Conservation (phyloP, 2,888 invertebrate genomes). For the Nemurella pictetii region DNA sequence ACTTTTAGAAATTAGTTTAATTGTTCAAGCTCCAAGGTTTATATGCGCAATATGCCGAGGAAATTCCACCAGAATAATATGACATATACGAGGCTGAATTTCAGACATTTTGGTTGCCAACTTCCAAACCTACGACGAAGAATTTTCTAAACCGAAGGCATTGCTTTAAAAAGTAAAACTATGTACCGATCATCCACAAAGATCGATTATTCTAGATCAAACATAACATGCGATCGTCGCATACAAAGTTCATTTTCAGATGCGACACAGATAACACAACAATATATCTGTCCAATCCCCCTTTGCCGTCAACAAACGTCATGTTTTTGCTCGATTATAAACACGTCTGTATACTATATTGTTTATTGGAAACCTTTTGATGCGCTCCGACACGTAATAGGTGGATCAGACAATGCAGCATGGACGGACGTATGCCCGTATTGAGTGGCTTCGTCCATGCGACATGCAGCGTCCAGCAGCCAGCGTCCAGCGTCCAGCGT, state of each 20-base stretch:
- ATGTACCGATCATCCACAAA: too few species aligned
- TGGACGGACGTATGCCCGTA: too few species aligned
- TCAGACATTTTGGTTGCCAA: too few species aligned
- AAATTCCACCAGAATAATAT: not conserved
- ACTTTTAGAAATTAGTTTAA: not conserved
- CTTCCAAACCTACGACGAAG: too few species aligned
- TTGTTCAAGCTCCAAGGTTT: not conserved
- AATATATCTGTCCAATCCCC: not conserved
- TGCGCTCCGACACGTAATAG: not conserved
- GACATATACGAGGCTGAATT: too few species aligned
- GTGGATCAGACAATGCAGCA: not conserved
- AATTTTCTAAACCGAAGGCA: too few species aligned
- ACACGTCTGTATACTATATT: not conserved
- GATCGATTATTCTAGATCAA: too few species aligned
- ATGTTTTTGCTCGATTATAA: not conserved
- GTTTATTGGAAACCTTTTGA: not conserved
- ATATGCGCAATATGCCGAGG: not conserved
- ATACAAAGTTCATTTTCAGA: not conserved
- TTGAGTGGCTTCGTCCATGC: too few species aligned
- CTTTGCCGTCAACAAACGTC: not conserved
- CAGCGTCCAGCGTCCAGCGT: too few species aligned
- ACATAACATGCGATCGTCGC: too few species aligned
- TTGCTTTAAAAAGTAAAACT: too few species aligned
- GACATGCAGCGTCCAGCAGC: too few species aligned
- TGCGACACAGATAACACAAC: not conserved